Evolutionary conservation across 1,140 invertebrate genomes (phyloP).

Genomic region (Drosophila gunungcola): DNA sequence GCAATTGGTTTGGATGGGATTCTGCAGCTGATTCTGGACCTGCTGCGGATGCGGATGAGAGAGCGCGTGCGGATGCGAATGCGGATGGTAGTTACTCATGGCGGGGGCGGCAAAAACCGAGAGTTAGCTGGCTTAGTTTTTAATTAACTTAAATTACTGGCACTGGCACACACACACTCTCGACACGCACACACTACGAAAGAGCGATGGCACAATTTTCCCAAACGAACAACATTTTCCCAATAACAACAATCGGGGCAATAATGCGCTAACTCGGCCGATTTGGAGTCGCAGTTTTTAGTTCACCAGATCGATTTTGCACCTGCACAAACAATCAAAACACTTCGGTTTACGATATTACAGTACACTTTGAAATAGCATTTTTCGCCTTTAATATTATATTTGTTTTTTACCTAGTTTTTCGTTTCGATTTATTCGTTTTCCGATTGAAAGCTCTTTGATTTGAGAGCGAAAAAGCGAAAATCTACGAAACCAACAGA

Average conservation of each 20-base stretch:
- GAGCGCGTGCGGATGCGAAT: conserved; percentile 51
- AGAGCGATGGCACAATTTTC: conserved; percentile 70
- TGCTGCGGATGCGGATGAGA: conserved; percentile 69
- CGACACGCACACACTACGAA: conserved; percentile 53
- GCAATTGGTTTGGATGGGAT: conserved; percentile 51
- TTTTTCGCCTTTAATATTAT: background rate
- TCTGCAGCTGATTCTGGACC: conserved; percentile 57
- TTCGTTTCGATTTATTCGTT: conserved; percentile 4
- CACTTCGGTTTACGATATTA: conserved; percentile 33
- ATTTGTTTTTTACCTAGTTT: background rate
- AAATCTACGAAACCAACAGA: conserved; percentile 24
- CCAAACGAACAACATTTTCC: conserved; percentile 60
- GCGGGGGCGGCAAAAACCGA: conserved; percentile 41
- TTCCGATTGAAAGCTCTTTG: conserved; percentile 8
- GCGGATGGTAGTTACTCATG: conserved; percentile 83
- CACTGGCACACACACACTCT: conserved; percentile 60
- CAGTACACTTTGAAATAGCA: background rate
- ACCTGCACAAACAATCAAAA: conserved; percentile 63
- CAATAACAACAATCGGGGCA: conserved; percentile 41
- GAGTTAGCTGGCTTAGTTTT: conserved; percentile 70
- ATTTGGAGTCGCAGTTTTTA: conserved; percentile 30
- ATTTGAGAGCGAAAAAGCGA: conserved; percentile 3
- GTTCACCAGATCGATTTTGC: conserved; percentile 52
- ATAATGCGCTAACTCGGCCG: conserved; percentile 22
- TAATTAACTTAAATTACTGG: conserved; percentile 79